phyloP scores from a whole-genome alignment of 2,888 invertebrate genomes.

The Tridacna gigas region DNA sequence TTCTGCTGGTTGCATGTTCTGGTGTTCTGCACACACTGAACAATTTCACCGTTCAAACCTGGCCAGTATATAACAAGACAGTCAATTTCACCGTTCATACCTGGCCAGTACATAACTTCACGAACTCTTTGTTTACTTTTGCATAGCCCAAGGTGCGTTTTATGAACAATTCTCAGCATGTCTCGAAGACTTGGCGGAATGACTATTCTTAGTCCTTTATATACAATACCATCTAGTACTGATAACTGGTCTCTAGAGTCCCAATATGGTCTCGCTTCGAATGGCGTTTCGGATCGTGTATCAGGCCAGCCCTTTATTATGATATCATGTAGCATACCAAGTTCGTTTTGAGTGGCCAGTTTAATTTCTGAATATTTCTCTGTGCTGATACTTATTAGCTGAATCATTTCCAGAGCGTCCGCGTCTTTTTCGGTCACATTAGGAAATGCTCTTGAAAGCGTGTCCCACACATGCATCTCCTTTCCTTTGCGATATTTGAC shows the following conservation, averaged over 20 bases:
- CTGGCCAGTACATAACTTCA: constrained; percentile 59
- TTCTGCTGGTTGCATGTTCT: constrained; percentile 53
- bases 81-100: constrained; percentile 59
- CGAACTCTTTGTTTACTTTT: constrained; percentile 59
- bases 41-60: constrained; percentile 56
- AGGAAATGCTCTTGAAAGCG: constrained; percentile 63
- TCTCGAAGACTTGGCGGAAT: constrained; percentile 52
- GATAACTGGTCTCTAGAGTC: constrained; percentile 49
- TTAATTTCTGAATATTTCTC: constrained; percentile 35
- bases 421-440: background rate
- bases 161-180: constrained; percentile 47
- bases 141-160: constrained; percentile 57
- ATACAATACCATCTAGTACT: constrained; percentile 48
- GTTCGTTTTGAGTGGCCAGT: constrained; percentile 28
- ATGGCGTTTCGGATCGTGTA: constrained; percentile 38
- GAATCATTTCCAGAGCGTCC: constrained; percentile 30
- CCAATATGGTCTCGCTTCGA: constrained; percentile 50
- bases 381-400: constrained; percentile 24
- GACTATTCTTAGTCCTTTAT: constrained; percentile 56
- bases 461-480: constrained; percentile 53
- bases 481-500: constrained; percentile 48
- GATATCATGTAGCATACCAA: constrained; percentile 22
- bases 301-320: constrained; percentile 54
- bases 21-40: constrained; percentile 50
- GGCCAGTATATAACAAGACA: constrained; percentile 52